A percentile compares a stretch with the other conserved stretches of the same genome.
Conservation (phyloP, 2,888 invertebrate genomes). For the Eilema griseolum region DNA sequence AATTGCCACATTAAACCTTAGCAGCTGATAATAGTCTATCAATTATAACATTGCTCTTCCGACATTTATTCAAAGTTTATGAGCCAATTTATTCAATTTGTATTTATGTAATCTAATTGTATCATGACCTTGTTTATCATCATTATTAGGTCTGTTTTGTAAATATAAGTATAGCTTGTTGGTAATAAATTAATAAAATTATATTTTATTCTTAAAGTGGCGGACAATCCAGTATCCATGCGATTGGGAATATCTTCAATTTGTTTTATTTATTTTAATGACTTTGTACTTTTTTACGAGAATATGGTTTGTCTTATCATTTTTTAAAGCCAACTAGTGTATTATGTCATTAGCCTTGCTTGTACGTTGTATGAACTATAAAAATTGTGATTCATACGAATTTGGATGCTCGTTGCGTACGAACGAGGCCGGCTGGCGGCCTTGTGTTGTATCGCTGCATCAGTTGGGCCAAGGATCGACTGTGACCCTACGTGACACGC, state of each 20-base stretch:
- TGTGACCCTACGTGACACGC: slow-evolving; percentile 69
- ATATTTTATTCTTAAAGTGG: neutral
- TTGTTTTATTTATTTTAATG: neutral
- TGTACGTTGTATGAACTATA: slow-evolving; percentile 57
- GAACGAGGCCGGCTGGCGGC: slow-evolving; percentile 74
- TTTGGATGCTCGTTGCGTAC: slow-evolving; percentile 78
- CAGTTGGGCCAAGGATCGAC: slow-evolving; percentile 75
- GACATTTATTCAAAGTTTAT: slow-evolving; percentile 45
- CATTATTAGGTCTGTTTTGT: neutral
- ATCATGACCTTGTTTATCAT: neutral
- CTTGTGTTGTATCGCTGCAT: slow-evolving; percentile 72
- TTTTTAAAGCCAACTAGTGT: slow-evolving; percentile 44
- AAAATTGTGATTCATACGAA: slow-evolving; percentile 68
- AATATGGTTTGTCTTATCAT: slow-evolving; percentile 32
- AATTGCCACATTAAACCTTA: slow-evolving; percentile 59
- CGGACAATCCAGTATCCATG: neutral
- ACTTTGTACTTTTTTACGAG: slow-evolving; percentile 7
- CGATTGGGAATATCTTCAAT: neutral
- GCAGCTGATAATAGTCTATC: slow-evolving; percentile 43
- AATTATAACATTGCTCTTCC: slow-evolving; percentile 53
- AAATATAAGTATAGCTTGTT: neutral
- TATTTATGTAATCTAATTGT: slow-evolving; percentile 24
- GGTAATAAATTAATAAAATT: neutral
- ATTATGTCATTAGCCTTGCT: slow-evolving; percentile 68
- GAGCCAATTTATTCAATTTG: slow-evolving; percentile 29